Conservation (phyloP, 1,140 invertebrate genomes). For the Micrasema longulum region DNA sequence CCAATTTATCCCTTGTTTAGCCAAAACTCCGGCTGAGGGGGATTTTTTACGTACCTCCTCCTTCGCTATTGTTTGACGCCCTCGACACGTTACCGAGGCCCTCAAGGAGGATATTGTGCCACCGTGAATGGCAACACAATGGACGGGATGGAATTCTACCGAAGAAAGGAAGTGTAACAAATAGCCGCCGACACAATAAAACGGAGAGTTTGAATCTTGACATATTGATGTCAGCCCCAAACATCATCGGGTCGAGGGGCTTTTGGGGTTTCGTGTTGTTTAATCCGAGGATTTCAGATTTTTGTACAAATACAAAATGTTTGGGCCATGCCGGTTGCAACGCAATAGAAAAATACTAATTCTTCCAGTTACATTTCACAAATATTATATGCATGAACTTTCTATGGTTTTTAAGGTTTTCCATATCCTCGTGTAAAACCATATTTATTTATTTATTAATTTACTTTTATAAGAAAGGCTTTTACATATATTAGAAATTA, state of each 20-base stretch:
- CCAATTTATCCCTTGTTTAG: too few species aligned
- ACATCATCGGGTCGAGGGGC: background rate
- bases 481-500: too few species aligned
- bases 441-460: too few species aligned
- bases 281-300: background rate
- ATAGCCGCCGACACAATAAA: constrained; percentile 30
- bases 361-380: background rate
- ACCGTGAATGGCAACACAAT: constrained; percentile 16
- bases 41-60: too few species aligned
- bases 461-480: too few species aligned
- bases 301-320: background rate
- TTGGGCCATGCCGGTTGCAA: background rate
- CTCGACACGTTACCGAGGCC: constrained; percentile 9
- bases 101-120: constrained; percentile 34
- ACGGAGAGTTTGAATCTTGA: constrained; percentile 24
- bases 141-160: constrained; percentile 18
- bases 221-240: constrained; percentile 15
- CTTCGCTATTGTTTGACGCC: constrained; percentile 11
- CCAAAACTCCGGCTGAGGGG: too few species aligned
- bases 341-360: background rate
- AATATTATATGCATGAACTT: background rate
- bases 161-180: constrained; percentile 36
- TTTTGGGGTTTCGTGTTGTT: constrained; percentile 1
- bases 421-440: too few species aligned
- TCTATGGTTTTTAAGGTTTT: too few species aligned